Conservation (phyloP, 1,140 invertebrate species). For the Pseudobourletiella spinata region DNA sequence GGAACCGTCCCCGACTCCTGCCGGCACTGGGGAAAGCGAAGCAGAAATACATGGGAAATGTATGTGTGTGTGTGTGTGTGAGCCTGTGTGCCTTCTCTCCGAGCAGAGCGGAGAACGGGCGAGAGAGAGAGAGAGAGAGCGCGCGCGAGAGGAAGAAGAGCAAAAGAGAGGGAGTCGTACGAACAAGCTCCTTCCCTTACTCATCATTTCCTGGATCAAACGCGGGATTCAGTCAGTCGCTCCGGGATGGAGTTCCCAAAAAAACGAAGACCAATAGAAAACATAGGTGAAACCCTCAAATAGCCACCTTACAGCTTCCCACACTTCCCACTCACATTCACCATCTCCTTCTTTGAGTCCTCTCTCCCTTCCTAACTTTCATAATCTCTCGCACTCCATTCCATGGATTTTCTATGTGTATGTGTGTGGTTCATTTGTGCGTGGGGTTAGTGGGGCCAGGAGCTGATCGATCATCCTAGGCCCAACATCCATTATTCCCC, state of each 20-base stretch:
- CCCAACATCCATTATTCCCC: too few relatives aligned
- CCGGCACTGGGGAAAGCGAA: too few relatives aligned
- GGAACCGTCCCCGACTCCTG: too few relatives aligned
- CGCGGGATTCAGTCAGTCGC: constrained; percentile 19
- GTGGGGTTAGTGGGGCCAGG: too few relatives aligned
- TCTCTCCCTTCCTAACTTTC: background rate
- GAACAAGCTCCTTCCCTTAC: constrained; percentile 31
- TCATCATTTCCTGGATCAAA: constrained; percentile 35
- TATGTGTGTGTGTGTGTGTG: too few relatives aligned
- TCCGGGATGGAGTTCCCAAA: constrained; percentile 15
- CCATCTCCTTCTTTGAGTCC: background rate
- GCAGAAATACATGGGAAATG: too few relatives aligned
- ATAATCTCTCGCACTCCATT: background rate
- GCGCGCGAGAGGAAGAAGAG: background rate
- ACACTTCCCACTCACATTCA: background rate
- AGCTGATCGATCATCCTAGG: too few relatives aligned
- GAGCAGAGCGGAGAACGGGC: background rate
- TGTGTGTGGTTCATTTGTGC: too few relatives aligned
- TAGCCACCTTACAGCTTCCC: background rate
- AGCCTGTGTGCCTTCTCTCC: too few relatives aligned
- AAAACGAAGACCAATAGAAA: constrained; percentile 26
- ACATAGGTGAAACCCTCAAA: constrained; percentile 21
- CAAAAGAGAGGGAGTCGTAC: constrained; percentile 16
- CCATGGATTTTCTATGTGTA: too few relatives aligned
- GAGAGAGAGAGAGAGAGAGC: background rate